Conservation (phyloP, 2,113 vertebrate genomes). For the Xenopus laevis region DNA sequence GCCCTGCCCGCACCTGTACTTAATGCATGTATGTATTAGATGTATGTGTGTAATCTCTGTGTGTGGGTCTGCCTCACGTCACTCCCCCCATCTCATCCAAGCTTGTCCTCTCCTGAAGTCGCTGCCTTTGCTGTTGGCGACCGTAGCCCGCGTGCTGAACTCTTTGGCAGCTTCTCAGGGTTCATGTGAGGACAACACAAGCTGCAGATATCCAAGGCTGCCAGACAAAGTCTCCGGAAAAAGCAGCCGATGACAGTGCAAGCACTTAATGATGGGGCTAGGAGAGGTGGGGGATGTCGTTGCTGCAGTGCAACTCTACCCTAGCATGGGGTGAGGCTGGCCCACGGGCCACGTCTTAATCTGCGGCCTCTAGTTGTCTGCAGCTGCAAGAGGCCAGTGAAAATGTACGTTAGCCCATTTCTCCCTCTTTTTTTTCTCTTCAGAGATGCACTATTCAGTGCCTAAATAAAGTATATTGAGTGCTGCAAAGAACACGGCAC, state of each 20-base stretch:
- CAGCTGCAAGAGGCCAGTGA: too few relatives aligned
- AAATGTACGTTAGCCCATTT: too few relatives aligned
- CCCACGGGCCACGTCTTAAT: too few relatives aligned
- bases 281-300: neutral
- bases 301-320: too few relatives aligned
- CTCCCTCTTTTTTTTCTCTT: too few relatives aligned
- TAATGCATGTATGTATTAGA: neutral
- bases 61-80: neutral
- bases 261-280: conserved; percentile 30
- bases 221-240: conserved; percentile 39
- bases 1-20: neutral
- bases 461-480: too few relatives aligned
- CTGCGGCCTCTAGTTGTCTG: too few relatives aligned
- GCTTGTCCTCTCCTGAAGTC: neutral
- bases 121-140: neutral
- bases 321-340: too few relatives aligned
- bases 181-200: conserved; percentile 60
- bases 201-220: conserved; percentile 47
- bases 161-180: conserved; percentile 50
- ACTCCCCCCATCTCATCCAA: neutral
- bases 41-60: neutral
- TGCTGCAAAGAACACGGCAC: too few relatives aligned
- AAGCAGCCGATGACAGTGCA: conserved; percentile 23
- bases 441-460: too few relatives aligned
- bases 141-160: conserved; percentile 46